A percentile compares a stretch with the other conserved stretches of the same genome.
phyloP scores from a whole-genome alignment of 2,113 vertebrate genomes.

The Salvelinus fontinalis region DNA sequence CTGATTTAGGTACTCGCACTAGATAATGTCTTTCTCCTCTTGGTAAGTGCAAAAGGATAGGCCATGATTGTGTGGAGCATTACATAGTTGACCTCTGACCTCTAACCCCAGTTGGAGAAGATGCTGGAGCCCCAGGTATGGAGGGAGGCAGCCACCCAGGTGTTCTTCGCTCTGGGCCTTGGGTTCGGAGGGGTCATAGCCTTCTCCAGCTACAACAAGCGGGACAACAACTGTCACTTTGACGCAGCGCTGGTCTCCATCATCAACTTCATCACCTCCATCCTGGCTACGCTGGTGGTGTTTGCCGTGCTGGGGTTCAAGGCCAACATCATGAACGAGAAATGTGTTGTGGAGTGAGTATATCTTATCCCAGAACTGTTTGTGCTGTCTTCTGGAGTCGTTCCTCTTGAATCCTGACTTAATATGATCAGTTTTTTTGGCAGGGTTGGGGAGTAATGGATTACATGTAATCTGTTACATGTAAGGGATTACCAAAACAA shows the following conservation, averaged over 20 bases:
- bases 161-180: constrained; percentile 94
- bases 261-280: constrained; percentile 96
- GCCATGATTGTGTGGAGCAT: background rate
- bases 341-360: constrained; percentile 96
- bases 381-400: background rate
- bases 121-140: constrained; percentile 98
- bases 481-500: no score
- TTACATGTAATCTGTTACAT: no score
- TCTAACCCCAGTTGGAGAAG: constrained; percentile 85
- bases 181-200: constrained; percentile 98
- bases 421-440: no score
- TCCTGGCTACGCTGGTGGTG: constrained; percentile 95
- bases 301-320: constrained; percentile 99
- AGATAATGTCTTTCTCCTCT: background rate
- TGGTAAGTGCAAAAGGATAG: background rate
- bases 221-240: constrained; percentile 99
- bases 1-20: background rate
- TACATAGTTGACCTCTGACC: background rate
- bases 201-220: constrained; percentile 99
- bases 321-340: constrained; percentile 98
- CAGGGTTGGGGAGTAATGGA: no score
- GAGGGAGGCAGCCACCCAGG: constrained; percentile 96
- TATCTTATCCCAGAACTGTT: background rate
- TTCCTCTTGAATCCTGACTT: background rate
- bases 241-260: constrained; percentile 91